Evolutionary conservation across 92 coral and sea anemone genomes (phyloP), one percentile per base, ranked within the genome.

Genomic region (Isaurus tuberculatus): DNA sequence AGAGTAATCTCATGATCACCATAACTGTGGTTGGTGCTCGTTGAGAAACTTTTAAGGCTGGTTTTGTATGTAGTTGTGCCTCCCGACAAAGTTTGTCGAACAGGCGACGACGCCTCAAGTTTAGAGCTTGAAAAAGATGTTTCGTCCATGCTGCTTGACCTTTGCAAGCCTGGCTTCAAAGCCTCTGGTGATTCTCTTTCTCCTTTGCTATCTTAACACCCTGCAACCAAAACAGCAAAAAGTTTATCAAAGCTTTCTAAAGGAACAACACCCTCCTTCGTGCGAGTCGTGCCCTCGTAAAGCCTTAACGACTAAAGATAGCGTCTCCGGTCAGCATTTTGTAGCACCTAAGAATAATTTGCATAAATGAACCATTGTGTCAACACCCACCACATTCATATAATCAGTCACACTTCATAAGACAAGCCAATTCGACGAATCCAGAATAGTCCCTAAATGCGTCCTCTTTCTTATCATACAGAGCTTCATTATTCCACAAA

Each of bases 1-100:
- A 94, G 90, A 2, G 98, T 86, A 70, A 97, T 70, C 66, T 97
- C 99, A 36, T 85, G 90, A 8, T 81, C 78, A 0, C 77, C 72
- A 22, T 82, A 74, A 33, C 85, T 84, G 3, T 81, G 79, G 27
- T 81, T 86, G 65, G 51, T 43, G 34, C 61, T 89, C 46, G 93
- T 75, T 69, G 88, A 85, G 87, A 84, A 89, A 67, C 91, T 89
- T 6, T 87, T 89, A 49, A 84, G 73, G 61, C 88, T 79, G 22
- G 80, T 75, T 69, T 80, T 75, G 81, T 73, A 75, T 61, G 89
- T 85, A 73, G 63, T 74, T 51, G 61, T 72, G 44, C 78, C 60
- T 2, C 55, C 36, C 31, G 69, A 37, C 17, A 34, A n/a, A 0
- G 70, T 58, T 34, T 34, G 51, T 2, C 70, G 82, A 57, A 34